Percentiles rank a stretch among this genome's conserved stretches.
Conservation (phyloP, 2,113 vertebrate species). For the Morphnarchus princeps region DNA sequence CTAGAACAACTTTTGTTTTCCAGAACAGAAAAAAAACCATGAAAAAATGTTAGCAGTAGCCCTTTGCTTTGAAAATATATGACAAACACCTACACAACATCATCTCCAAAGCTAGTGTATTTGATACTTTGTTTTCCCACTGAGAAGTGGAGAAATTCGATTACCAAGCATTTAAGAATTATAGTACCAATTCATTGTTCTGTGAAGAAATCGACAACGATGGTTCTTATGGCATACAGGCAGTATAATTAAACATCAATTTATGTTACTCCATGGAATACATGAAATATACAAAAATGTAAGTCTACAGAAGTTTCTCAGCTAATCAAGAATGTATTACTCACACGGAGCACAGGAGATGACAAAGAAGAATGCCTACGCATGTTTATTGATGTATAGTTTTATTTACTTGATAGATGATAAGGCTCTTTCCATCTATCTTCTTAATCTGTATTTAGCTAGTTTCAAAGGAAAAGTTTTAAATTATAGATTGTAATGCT, state of each 20-base stretch:
- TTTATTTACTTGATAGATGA: conserved; percentile 38
- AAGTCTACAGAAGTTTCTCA: not conserved
- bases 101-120: not conserved
- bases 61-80: not conserved
- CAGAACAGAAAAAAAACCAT: not conserved
- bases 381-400: not conserved
- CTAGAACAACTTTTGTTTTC: not conserved
- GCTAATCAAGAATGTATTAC: not conserved
- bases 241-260: not conserved
- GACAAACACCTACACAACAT: not conserved
- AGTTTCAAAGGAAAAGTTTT: conserved; percentile 49
- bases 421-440: not conserved
- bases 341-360: not conserved
- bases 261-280: not conserved
- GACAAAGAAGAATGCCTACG: not conserved
- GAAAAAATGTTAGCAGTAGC: not conserved
- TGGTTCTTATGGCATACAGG: not conserved
- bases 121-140: not conserved
- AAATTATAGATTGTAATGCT: conserved; percentile 32
- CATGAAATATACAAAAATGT: not conserved
- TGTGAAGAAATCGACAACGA: not conserved
- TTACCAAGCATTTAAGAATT: not conserved
- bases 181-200: not conserved
- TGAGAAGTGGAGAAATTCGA: not conserved
- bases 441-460: conserved; percentile 47